Evolutionary conservation across 1,140 invertebrate genomes (phyloP).

Genomic region (Eupristina koningsbergeri): DNA sequence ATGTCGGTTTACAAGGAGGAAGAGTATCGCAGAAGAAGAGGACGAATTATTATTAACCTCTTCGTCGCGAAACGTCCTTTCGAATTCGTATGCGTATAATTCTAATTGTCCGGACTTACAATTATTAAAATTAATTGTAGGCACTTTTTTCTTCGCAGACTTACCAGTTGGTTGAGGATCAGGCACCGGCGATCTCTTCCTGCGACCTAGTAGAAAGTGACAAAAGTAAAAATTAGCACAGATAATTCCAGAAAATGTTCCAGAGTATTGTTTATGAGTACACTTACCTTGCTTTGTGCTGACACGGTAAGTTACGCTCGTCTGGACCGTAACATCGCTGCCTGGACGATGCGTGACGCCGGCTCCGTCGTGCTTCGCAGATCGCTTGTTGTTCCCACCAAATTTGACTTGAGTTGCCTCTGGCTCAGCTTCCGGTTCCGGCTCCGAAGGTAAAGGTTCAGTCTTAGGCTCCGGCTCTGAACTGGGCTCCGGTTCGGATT

Average conservation of each 20-base stretch:
- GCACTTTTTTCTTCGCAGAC: conserved; percentile 1
- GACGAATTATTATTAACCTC: background rate
- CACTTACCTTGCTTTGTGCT: conserved; percentile 76
- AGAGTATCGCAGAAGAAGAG: background rate
- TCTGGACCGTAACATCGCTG: conserved; percentile 78
- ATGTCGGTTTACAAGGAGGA: conserved; percentile 33
- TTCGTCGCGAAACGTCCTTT: conserved; percentile 1
- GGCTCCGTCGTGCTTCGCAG: conserved; percentile 62
- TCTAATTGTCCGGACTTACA: background rate
- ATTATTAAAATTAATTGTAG: background rate
- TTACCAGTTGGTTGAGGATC: conserved; percentile 57
- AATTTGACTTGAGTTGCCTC: conserved; percentile 64
- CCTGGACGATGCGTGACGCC: conserved; percentile 59
- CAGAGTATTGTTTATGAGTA: background rate
- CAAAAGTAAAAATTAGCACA: background rate
- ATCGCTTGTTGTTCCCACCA: conserved; percentile 68
- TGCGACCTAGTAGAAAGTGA: conserved; percentile 60
- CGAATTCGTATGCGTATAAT: background rate
- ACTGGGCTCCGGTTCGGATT: conserved; percentile 64
- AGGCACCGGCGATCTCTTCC: conserved; percentile 60
- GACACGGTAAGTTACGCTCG: conserved; percentile 82
- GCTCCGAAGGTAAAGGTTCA: conserved; percentile 62
- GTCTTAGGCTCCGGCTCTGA: conserved; percentile 59
- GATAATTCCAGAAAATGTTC: background rate
- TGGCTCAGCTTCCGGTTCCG: conserved; percentile 66